Percentiles rank a stretch among this genome's conserved stretches.
Conservation (phyloP, 2,888 invertebrate genomes). For the Acheta domesticus region DNA sequence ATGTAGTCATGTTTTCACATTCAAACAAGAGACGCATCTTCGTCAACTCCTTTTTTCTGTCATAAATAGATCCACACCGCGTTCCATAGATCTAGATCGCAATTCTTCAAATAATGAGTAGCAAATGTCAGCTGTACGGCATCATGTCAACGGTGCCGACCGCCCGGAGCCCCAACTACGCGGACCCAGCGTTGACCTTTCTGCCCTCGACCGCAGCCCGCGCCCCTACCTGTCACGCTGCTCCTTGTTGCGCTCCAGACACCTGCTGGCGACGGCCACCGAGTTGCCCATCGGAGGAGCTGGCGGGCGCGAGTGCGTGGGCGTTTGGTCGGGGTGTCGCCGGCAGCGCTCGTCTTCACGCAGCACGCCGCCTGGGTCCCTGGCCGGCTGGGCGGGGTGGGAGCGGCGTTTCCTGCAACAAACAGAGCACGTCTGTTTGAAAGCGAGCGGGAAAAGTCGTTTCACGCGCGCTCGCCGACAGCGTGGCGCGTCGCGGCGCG, state of each 20-base stretch:
- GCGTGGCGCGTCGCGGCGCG: neutral
- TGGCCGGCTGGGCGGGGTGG: neutral
- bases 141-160: no score
- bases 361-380: neutral
- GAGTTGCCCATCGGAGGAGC: neutral
- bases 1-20: no score
- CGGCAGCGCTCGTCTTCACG: neutral
- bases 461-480: neutral
- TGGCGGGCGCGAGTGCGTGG: neutral
- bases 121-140: no score
- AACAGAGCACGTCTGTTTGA: neutral
- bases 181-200: no score
- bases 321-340: neutral
- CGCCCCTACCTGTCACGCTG: neutral
- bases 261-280: slow-evolving; percentile 18
- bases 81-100: no score
- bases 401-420: neutral
- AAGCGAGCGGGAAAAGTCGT: neutral
- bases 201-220: no score
- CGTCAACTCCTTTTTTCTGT: no score
- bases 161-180: no score
- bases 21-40: no score
- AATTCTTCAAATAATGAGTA: no score
- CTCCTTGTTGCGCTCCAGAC: neutral
- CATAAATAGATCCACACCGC: no score